Evolutionary conservation across 2,888 invertebrate species (phyloP), one percentile per base, ranked within the genome.

Genomic region (Dimorphilus gyrociliatus): DNA sequence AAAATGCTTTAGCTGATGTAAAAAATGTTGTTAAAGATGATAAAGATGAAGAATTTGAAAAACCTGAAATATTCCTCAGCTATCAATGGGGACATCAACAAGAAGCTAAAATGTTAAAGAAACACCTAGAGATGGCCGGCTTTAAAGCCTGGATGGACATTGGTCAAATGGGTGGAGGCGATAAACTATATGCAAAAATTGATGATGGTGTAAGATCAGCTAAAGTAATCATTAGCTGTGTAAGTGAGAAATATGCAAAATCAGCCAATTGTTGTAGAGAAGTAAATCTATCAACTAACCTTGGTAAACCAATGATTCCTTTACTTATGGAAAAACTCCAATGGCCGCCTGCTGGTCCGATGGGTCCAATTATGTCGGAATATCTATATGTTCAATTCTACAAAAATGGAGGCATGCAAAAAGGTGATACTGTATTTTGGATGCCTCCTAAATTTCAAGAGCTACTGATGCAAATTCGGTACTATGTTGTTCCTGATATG

Each of bases 131-230:
- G 33, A 47, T 46, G 50, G 56, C 55, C 3, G 55, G 55, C 10
- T 55, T 46, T 34, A 41, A 44, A 19, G 52, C 54, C 35, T 58
- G 58, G 58, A 48, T 58, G 50, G 58, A 58, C 38, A 47, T 54
- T 25, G 58, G 58, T 19, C 55, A 58, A 39, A 58, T 58, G 57
- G 58, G 58, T 12, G 58, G 58, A 2, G 58, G 58, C n/a, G 57
- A 57, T 38, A 57, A 56, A 34, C 41, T 56, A 23, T 56, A 50
- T 37, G 46, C 46, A 27, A 55, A 55, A 34, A 58, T 58, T 23
- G 57, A 58, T 39, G 32, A 37, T 10, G 58, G 58, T 4, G 50
- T 58, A 21, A 30, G 54, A 23, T 46, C 38, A 10, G 52, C 54
- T 6, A 55, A 53, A 38, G 43, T 56, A 12, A 41, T 53, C 14